Conservation (phyloP, 64 coral and sea anemone species). For the Orbicella faveolata region DNA sequence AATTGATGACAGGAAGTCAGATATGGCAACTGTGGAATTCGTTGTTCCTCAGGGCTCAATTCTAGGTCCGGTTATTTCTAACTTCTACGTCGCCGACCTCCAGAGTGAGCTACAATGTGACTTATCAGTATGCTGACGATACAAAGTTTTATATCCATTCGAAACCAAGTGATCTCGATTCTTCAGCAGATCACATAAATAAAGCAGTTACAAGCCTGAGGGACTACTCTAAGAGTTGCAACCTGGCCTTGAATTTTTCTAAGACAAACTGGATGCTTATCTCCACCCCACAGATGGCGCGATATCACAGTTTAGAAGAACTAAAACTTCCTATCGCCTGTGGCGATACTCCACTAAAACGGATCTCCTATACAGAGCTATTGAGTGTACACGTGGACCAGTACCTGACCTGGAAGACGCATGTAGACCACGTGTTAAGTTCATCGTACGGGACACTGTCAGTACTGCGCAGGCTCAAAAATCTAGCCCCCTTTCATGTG, state of each 20-base stretch:
- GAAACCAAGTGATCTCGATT: not conserved
- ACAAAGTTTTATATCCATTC: not conserved
- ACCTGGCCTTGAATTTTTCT: constrained; percentile 39
- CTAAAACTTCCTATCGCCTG: constrained; percentile 25
- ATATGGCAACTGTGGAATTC: constrained; percentile 29
- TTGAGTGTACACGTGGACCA: constrained; percentile 45
- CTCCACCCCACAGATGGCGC: constrained; percentile 28
- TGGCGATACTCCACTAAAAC: constrained; percentile 21
- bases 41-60: constrained; percentile 24
- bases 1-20: constrained; percentile 42
- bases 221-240: constrained; percentile 46
- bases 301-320: constrained; percentile 21
- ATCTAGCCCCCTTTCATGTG: constrained; percentile 35
- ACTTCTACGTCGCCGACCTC: constrained; percentile 22
- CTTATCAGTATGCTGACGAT: constrained; percentile 34
- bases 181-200: not conserved
- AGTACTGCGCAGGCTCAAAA: constrained; percentile 54
- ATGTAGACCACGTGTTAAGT: constrained; percentile 34
- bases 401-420: constrained; percentile 53
- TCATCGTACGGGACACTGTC: constrained; percentile 44
- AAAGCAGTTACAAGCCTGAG: not conserved
- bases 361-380: constrained; percentile 45
- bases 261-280: constrained; percentile 62
- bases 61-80: constrained; percentile 6
- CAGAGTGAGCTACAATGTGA: constrained; percentile 9